These are phyloP conservation scores for Alligator mississippiensis DNA, from an alignment of 2,113 vertebrate species.

Conservation along the genomic window DNA sequence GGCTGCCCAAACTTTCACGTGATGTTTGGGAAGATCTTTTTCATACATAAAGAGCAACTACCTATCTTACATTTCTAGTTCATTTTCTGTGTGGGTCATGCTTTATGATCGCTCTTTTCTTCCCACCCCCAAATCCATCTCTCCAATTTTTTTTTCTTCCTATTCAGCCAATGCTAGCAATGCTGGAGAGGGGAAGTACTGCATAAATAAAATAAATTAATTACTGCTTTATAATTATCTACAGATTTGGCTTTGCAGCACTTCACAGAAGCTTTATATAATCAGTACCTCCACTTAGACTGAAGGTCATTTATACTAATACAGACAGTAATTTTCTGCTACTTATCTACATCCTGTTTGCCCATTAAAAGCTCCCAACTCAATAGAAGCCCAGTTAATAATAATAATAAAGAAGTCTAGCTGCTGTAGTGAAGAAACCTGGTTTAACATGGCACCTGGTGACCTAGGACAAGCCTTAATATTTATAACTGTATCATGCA, in stretches of 20 bases:
- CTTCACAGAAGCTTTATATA: not conserved
- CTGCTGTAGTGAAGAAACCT: not conserved
- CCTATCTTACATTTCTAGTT: not conserved
- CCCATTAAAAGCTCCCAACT: conserved; percentile 1
- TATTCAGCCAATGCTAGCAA: not conserved
- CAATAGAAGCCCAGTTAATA: not conserved
- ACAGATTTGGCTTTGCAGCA: not conserved
- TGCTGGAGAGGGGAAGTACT: conserved; percentile 6
- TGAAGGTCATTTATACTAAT: not conserved
- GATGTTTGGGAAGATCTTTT: not conserved
- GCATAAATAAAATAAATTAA: not conserved
- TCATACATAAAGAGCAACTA: not conserved
- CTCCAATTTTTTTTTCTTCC: not conserved
- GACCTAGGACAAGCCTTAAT: not conserved
- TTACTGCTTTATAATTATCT: not conserved
- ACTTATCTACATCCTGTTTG: conserved; percentile 1
- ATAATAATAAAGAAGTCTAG: not conserved
- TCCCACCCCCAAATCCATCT: not conserved
- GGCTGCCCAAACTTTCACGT: too few relatives aligned
- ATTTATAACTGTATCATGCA: not conserved
- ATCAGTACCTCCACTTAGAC: not conserved
- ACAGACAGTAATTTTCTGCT: not conserved
- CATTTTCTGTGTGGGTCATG: accelerated
- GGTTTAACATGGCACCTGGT: not conserved
- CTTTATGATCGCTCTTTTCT: not conserved